These are phyloP conservation scores for Aphrocallistes beatrix DNA, from an alignment of 37 sponge, comb jelly and placozoan genomes.

Conservation along the genomic window DNA sequence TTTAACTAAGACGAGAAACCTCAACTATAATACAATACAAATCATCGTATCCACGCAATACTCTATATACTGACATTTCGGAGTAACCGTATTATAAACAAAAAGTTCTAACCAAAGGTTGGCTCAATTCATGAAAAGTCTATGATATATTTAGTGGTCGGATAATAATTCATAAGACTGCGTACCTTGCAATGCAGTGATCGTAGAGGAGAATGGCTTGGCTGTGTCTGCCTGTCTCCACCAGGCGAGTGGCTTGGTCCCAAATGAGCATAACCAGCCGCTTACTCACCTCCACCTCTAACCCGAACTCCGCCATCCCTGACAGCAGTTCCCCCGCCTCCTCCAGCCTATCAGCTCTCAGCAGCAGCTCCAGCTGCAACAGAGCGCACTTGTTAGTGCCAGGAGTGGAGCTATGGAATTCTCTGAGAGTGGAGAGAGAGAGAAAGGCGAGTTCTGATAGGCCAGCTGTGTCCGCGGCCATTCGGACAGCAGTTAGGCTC, in stretches of 20 bases:
- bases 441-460: background rate
- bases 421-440: background rate
- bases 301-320: background rate
- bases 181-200: background rate
- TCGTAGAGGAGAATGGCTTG: background rate
- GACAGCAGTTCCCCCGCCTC: background rate
- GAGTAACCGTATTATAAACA: no score
- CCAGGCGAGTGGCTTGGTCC: background rate
- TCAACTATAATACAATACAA: no score
- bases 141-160: no score
- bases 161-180: no score
- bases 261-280: background rate
- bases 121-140: no score
- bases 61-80: no score
- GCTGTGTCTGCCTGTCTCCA: background rate
- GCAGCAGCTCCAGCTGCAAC: background rate
- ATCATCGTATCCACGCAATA: no score
- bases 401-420: background rate
- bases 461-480: background rate
- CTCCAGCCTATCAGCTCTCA: background rate
- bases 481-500: constrained; percentile 38
- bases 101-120: no score
- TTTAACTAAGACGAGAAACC: no score
- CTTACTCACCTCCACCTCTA: background rate
- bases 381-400: background rate